Conservation (phyloP, 2,113 vertebrate genomes). For the Pseudolaguvia tuberculata region DNA sequence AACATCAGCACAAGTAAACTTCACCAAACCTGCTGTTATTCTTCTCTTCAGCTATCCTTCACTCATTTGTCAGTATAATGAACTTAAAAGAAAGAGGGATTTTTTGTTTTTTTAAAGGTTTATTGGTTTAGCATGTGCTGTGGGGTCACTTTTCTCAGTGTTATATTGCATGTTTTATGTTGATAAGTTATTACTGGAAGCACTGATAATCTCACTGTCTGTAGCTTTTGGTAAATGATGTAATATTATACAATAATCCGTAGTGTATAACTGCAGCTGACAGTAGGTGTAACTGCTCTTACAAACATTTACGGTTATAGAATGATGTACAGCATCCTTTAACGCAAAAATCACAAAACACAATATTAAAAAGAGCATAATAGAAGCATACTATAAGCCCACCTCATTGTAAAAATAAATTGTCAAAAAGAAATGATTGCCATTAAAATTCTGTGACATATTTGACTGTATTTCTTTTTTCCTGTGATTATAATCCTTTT, state of each 20-base stretch:
- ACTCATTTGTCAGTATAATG: not conserved
- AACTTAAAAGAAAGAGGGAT: not conserved
- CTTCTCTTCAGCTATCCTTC: not conserved
- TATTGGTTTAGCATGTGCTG: not conserved
- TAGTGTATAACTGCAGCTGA: not conserved
- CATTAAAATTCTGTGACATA: constrained; percentile 57
- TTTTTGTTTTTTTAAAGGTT: constrained; percentile 12
- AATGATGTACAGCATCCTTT: not conserved
- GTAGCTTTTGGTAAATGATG: not conserved
- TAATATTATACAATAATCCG: not conserved
- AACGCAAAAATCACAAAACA: not conserved
- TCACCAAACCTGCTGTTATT: not conserved
- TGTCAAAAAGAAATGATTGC: constrained; percentile 47
- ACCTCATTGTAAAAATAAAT: constrained; percentile 60
- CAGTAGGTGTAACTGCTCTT: not conserved
- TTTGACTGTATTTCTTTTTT: constrained; percentile 31
- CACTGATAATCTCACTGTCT: not conserved
- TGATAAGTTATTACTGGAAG: not conserved
- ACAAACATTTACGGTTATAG: not conserved
- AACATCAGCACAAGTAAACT: not conserved
- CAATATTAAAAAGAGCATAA: not conserved
- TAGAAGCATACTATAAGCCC: constrained; percentile 39
- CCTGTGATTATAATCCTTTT: not conserved
- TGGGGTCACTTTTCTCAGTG: not conserved
- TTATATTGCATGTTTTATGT: constrained; percentile 9